phyloP scores from a whole-genome alignment of 2,888 invertebrate species.

The Diadegma fenestrale region DNA sequence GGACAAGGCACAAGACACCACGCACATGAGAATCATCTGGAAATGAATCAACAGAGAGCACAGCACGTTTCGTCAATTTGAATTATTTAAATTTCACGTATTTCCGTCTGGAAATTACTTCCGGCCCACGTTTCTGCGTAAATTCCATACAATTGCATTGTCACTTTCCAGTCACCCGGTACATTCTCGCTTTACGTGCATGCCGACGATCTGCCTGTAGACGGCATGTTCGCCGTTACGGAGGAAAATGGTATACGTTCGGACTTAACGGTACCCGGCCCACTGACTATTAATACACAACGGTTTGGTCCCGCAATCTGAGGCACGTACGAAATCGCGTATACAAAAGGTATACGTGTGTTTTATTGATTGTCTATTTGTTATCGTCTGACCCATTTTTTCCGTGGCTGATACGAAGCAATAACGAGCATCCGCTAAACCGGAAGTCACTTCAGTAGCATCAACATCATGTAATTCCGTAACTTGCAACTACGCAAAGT shows the following conservation, averaged over 20 bases:
- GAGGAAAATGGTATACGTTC: slow-evolving; percentile 75
- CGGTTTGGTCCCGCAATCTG: slow-evolving; percentile 50
- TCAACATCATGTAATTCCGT: background rate
- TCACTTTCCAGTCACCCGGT: background rate
- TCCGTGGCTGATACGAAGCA: background rate
- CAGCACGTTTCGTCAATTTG: too few relatives aligned
- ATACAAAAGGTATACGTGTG: slow-evolving; percentile 5
- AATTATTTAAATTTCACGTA: too few relatives aligned
- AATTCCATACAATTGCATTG: background rate
- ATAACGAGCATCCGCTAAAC: background rate
- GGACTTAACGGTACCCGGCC: slow-evolving; percentile 83
- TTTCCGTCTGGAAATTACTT: too few relatives aligned
- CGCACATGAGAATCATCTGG: slow-evolving; percentile 79
- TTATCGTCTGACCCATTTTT: background rate
- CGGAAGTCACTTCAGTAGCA: background rate
- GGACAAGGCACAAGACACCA: slow-evolving; percentile 70
- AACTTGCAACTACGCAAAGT: background rate
- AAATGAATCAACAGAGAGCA: slow-evolving; percentile 27
- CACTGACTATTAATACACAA: slow-evolving; percentile 73
- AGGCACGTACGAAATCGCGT: slow-evolving; percentile 9
- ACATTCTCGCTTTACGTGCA: background rate
- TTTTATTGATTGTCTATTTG: slow-evolving; percentile 21
- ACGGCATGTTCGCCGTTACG: slow-evolving; percentile 76
- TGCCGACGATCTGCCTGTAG: slow-evolving; percentile 41
- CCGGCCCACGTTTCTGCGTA: background rate